These are phyloP conservation scores for Cataglyphis hispanica DNA, from an alignment of 1,140 invertebrate genomes.

Conservation along the genomic window DNA sequence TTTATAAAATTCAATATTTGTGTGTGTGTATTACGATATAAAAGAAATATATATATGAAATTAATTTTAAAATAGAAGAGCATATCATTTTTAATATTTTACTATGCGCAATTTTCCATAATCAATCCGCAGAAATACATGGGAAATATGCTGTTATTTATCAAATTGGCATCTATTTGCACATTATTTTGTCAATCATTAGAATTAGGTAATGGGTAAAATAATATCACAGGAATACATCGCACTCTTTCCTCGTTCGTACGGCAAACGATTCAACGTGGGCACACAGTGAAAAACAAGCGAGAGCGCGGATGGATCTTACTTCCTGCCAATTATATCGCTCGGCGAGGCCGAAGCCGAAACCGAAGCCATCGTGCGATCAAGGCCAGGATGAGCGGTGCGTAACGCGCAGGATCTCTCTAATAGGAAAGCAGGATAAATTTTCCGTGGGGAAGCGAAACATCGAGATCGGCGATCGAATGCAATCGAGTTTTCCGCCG, in stretches of 20 bases:
- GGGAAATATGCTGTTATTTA: too few species aligned
- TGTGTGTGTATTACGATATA: too few species aligned
- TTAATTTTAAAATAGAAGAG: too few species aligned
- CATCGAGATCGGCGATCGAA: not conserved
- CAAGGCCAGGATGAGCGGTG: slow-evolving; percentile 47
- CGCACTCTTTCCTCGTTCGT: not conserved
- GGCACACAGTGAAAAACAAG: not conserved
- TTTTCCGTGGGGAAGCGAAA: not conserved
- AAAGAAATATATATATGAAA: not conserved
- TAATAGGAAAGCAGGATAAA: not conserved
- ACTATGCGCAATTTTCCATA: too few species aligned
- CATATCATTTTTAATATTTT: too few species aligned
- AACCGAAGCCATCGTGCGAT: slow-evolving; percentile 7
- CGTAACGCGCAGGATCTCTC: slow-evolving; percentile 48
- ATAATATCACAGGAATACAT: not conserved
- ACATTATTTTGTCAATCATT: too few species aligned
- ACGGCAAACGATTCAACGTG: not conserved
- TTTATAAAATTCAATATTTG: not conserved
- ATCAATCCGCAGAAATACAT: too few species aligned
- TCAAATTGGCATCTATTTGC: too few species aligned
- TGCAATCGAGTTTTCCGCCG: not conserved
- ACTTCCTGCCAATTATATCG: slow-evolving; percentile 51
- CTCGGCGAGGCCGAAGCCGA: not conserved
- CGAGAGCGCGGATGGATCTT: not conserved
- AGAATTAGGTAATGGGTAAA: too few species aligned